Conservation (phyloP, 2,888 invertebrate species). For the Sturmia bella region DNA sequence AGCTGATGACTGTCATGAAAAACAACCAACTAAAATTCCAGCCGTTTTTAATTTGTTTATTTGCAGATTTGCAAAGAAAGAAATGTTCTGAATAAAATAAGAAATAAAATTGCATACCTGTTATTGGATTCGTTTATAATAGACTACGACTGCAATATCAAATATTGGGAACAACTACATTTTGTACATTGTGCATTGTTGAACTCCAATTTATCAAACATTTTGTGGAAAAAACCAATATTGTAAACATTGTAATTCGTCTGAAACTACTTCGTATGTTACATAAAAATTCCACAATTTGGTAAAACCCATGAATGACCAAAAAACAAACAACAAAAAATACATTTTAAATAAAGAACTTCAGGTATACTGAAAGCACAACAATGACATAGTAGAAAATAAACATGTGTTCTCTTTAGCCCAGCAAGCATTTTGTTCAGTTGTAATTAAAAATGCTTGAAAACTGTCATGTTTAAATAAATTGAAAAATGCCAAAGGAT, state of each 20-base stretch:
- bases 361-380: slow-evolving; percentile 60
- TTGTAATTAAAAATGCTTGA: too few relatives aligned
- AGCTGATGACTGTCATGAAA: too few relatives aligned
- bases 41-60: slow-evolving; percentile 26
- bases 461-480: too few relatives aligned
- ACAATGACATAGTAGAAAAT: slow-evolving; percentile 44
- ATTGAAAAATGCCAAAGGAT: too few relatives aligned
- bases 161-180: slow-evolving; percentile 51
- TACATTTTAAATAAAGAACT: slow-evolving; percentile 36
- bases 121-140: slow-evolving; percentile 48
- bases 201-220: slow-evolving; percentile 63
- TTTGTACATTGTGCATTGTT: slow-evolving; percentile 52
- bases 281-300: slow-evolving; percentile 63
- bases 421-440: background rate
- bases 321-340: slow-evolving; percentile 51
- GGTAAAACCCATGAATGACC: slow-evolving; percentile 64
- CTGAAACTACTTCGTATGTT: slow-evolving; percentile 30
- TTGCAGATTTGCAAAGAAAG: slow-evolving; percentile 30
- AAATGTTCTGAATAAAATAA: slow-evolving; percentile 35
- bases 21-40: too few relatives aligned
- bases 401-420: background rate
- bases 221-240: slow-evolving; percentile 32
- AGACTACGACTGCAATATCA: slow-evolving; percentile 49
- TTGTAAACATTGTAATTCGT: slow-evolving; percentile 55
- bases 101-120: slow-evolving; percentile 48